These are phyloP conservation scores for Heliconius eleuchia DNA, from an alignment of 1,140 invertebrate genomes.

Conservation along the genomic window DNA sequence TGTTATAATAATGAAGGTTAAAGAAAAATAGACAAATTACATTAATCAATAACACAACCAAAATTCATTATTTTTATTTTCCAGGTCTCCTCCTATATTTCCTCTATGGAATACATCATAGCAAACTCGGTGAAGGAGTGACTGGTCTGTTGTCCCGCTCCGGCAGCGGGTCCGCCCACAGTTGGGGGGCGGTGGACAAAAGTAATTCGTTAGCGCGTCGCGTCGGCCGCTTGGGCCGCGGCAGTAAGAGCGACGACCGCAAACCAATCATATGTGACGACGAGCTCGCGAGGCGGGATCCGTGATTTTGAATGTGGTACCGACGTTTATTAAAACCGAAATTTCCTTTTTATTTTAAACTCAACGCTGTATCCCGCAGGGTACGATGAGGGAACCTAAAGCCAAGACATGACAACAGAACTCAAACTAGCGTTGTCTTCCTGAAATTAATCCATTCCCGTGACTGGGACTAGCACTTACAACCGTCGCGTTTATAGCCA, in stretches of 20 bases:
- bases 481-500: too few species aligned
- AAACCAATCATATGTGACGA: constrained; percentile 75
- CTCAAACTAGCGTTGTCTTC: too few species aligned
- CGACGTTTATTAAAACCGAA: background rate
- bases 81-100: constrained; percentile 93
- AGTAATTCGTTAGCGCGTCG: constrained; percentile 64
- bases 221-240: constrained; percentile 62
- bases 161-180: constrained; percentile 57
- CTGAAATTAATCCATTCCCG: too few species aligned
- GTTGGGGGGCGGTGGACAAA: constrained; percentile 73
- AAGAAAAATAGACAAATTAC: too few species aligned
- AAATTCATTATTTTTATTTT: constrained; percentile 39
- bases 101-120: constrained; percentile 93
- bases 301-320: constrained; percentile 58
- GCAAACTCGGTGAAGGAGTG: constrained; percentile 87
- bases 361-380: too few species aligned
- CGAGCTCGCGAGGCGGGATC: constrained; percentile 66
- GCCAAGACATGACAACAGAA: too few species aligned
- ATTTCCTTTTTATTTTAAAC: background rate
- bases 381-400: too few species aligned
- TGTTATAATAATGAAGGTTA: too few species aligned
- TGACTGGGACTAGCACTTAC: too few species aligned
- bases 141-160: constrained; percentile 65
- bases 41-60: too few species aligned
- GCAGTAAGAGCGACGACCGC: constrained; percentile 67